phyloP scores from a whole-genome alignment of 1,140 invertebrate genomes.

The Ylistrum balloti region DNA sequence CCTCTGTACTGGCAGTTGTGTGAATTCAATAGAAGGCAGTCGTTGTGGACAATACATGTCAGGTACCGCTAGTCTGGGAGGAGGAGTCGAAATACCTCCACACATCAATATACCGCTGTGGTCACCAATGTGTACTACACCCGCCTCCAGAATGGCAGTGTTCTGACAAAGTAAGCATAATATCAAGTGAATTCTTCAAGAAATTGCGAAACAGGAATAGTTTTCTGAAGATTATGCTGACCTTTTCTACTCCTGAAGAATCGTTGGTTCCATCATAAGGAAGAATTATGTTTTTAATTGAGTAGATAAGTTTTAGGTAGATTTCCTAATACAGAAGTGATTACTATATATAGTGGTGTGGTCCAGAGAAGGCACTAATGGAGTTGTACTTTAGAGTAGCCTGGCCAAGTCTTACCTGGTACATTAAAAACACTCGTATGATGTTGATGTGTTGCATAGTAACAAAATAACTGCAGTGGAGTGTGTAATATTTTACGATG shows the following conservation, averaged over 20 bases:
- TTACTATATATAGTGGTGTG: background rate
- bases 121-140: conserved; percentile 3
- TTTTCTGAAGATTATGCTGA: background rate
- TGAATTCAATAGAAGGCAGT: background rate
- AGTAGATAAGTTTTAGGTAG: background rate
- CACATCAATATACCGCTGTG: background rate
- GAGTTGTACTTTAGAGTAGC: background rate
- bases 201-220: conserved; percentile 15
- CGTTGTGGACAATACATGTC: background rate
- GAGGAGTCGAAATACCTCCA: conserved; percentile 3
- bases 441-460: conserved; percentile 1
- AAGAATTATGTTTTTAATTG: background rate
- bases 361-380: background rate
- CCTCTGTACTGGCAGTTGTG: background rate
- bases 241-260: background rate
- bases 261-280: background rate
- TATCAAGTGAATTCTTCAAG: background rate
- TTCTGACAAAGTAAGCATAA: background rate
- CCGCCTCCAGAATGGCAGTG: background rate
- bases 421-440: conserved; percentile 2
- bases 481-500: conserved; percentile 27
- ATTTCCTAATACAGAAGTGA: background rate
- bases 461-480: conserved; percentile 33
- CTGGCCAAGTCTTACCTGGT: background rate
- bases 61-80: background rate